Base-by-base conservation (phyloP, 2,888 invertebrate genomes). In the Drosophila leonis region DNA sequence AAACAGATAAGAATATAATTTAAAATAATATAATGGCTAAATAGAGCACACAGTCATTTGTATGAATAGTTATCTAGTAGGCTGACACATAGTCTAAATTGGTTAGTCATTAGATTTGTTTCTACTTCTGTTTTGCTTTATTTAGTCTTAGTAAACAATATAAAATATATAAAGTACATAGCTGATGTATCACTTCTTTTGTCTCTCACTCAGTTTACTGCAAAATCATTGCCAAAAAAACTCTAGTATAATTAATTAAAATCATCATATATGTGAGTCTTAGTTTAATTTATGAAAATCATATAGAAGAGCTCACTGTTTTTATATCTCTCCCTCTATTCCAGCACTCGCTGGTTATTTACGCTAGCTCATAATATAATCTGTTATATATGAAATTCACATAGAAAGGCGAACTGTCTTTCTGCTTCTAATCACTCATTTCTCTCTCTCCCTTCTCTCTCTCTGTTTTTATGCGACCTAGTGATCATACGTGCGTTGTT, bases 81-180 rank as follows among this genome's bases (percentile, higher is more conserved):
- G 12, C 2, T 72, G 62, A 72, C 62, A 42, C 74, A 72, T 9
- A n/a, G 7, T 18, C 10, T 6, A 18, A 2, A 1, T 15, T 5
- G 13, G 41, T 39, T 29, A 9, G 27, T 27, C 57, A 37, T 29
- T 41, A 15, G 33, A 37, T 39, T 29, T 29, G 48, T n/a, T n/a
- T n/a, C 10, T 41, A 15, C 10, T 39, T 24, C 27, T 37, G n/a
- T 7, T 37, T 12, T n/a, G 9, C n/a, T 27, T 1, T n/a, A 37
- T 7, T 37, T 52, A n/a, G 5, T 24, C 8, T n/a, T 13, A n/a
- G 3, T 15, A 35, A 5, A 9, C 0, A n/a, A 6, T 51, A 9
- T 24, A n/a, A n/a, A n/a, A 24, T 24, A 35, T 20, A 0, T 35
- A 8, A 51, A 0, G 6, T 51, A 13, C 8, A 20, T 12, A 33